Conservation (phyloP, 2,797 vertebrate genomes). For the Pseudochromis fuscus region DNA sequence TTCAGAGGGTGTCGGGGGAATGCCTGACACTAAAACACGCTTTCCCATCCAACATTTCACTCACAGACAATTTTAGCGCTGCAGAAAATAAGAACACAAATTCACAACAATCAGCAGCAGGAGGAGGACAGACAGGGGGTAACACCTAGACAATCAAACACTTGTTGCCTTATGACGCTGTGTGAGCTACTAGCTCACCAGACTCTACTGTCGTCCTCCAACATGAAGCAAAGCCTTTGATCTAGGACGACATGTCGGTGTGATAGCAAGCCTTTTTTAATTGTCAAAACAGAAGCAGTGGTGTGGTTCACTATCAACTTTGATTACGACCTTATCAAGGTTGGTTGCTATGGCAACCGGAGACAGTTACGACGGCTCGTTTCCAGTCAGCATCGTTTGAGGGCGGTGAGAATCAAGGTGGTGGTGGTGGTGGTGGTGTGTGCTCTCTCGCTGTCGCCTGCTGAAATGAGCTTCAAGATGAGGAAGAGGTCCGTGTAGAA, state of each 20-base stretch:
- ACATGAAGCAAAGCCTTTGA: too few relatives aligned
- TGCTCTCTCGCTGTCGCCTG: constrained; percentile 7
- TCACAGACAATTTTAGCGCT: background rate
- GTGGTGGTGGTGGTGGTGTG: background rate
- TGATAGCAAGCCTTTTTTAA: constrained; percentile 10
- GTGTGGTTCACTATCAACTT: constrained; percentile 45
- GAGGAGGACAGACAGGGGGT: background rate
- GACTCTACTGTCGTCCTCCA: too few relatives aligned
- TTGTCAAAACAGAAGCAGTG: constrained; percentile 30
- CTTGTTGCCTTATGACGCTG: background rate
- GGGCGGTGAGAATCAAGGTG: constrained; percentile 14
- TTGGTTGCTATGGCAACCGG: constrained; percentile 64
- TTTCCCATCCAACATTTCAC: background rate
- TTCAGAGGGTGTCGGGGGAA: background rate
- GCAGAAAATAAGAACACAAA: constrained; percentile 2
- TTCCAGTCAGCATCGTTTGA: constrained; percentile 46
- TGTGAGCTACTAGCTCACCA: background rate
- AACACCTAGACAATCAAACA: constrained; percentile 8
- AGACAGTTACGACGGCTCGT: constrained; percentile 57
- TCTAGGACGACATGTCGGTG: too few relatives aligned
- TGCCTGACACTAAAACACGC: constrained; percentile 8
- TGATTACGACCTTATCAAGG: constrained; percentile 55
- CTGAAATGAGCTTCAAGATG: constrained; percentile 32
- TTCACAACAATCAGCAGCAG: background rate
- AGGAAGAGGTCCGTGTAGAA: constrained; percentile 11